These are phyloP conservation scores for Proteles cristata DNA, from an alignment of 2,113 vertebrate genomes.

Conservation along the genomic window DNA sequence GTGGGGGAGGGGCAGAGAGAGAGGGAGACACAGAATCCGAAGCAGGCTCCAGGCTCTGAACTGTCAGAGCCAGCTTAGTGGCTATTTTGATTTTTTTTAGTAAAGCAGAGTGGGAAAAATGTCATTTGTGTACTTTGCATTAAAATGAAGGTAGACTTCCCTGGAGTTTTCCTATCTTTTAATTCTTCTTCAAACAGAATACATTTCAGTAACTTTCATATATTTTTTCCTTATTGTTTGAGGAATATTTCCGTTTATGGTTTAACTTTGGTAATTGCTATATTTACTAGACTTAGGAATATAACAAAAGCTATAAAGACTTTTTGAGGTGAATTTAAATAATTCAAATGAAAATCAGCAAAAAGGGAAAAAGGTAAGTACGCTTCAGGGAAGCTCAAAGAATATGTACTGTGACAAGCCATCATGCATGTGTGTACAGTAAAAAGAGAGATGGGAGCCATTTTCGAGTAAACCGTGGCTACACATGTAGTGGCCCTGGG, in stretches of 20 bases:
- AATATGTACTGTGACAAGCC: neutral
- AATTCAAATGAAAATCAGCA: constrained; percentile 41
- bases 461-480: neutral
- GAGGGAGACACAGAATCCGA: too few species aligned
- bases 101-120: constrained; percentile 24
- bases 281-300: neutral
- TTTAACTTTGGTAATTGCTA: neutral
- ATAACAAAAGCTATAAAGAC: neutral
- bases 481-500: neutral
- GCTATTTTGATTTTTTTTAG: constrained; percentile 40
- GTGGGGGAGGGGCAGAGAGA: too few species aligned
- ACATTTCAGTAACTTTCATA: neutral
- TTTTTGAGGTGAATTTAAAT: constrained; percentile 43
- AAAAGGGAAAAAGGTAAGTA: constrained; percentile 9
- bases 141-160: neutral
- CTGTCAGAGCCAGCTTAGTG: neutral
- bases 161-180: neutral
- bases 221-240: neutral
- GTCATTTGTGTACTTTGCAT: neutral
- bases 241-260: neutral
- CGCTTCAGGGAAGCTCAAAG: neutral
- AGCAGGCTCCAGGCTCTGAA: too few species aligned
- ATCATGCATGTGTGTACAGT: neutral
- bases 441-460: neutral
- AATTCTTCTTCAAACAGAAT: constrained; percentile 10